phyloP scores from a whole-genome alignment of 1,140 invertebrate genomes.

The Pseudomyrmex concolor region DNA sequence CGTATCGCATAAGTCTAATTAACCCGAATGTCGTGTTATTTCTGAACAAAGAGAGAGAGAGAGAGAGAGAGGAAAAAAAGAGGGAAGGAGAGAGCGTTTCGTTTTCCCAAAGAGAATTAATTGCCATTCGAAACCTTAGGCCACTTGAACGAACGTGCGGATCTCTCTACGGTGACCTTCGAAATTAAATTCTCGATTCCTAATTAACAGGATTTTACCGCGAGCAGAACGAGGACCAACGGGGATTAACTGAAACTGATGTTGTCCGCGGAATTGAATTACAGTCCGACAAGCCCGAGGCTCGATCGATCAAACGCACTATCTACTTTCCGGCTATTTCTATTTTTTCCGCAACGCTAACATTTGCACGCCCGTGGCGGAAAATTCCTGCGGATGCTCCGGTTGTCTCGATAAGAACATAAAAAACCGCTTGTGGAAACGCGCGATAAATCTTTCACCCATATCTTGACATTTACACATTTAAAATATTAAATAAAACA shows the following conservation, averaged over 20 bases:
- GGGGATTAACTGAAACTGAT: constrained; percentile 7
- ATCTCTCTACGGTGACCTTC: background rate
- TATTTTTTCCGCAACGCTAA: background rate
- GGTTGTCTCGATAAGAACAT: background rate
- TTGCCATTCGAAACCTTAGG: constrained; percentile 18
- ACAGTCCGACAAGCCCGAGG: background rate
- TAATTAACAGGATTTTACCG: constrained; percentile 56
- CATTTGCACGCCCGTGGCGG: background rate
- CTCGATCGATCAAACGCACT: constrained; percentile 42
- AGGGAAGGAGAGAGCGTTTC: background rate
- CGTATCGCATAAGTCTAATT: constrained; percentile 17
- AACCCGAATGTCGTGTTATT: constrained; percentile 26
- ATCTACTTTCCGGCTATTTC: background rate
- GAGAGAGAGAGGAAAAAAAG: too few species aligned
- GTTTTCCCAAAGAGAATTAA: constrained; percentile 27
- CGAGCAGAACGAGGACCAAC: background rate
- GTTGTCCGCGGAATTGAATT: constrained; percentile 35
- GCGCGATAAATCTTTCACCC: background rate
- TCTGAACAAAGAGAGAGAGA: background rate
- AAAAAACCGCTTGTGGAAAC: background rate
- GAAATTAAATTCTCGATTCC: constrained; percentile 46
- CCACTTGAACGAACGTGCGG: background rate
- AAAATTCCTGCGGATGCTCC: background rate
- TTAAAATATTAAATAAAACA: background rate
- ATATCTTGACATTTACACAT: background rate